Conservation (phyloP, 2,888 invertebrate species). For the Campaea margaritaria region DNA sequence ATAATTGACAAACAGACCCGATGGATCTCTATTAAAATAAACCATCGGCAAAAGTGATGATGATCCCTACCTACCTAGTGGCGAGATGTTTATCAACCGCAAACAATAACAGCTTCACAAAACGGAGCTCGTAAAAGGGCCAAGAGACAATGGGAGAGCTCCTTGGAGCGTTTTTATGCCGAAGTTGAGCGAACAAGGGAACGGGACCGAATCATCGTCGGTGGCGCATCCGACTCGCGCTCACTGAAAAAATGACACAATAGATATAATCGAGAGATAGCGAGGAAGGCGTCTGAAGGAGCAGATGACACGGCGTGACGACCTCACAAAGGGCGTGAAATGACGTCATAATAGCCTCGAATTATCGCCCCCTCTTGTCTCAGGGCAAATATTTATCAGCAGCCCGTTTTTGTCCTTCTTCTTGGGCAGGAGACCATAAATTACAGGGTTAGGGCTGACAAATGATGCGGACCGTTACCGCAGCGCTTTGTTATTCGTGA, state of each 20-base stretch:
- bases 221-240: constrained; percentile 82
- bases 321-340: constrained; percentile 84
- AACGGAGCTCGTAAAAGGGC: constrained; percentile 82
- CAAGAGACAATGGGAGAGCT: constrained; percentile 81
- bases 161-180: constrained; percentile 78
- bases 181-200: constrained; percentile 77
- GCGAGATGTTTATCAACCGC: constrained; percentile 84
- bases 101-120: constrained; percentile 84
- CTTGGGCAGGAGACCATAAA: constrained; percentile 81
- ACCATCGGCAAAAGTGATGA: constrained; percentile 78
- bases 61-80: constrained; percentile 83
- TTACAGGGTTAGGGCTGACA: constrained; percentile 78
- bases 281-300: constrained; percentile 82
- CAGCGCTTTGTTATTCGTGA: constrained; percentile 78
- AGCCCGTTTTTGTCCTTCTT: constrained; percentile 80
- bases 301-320: constrained; percentile 85
- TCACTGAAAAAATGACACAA: constrained; percentile 81
- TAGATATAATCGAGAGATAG: constrained; percentile 84
- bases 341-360: constrained; percentile 85
- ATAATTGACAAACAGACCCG: constrained; percentile 75
- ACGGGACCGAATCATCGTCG: constrained; percentile 82
- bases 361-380: constrained; percentile 85
- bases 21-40: constrained; percentile 72
- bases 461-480: constrained; percentile 82
- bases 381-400: constrained; percentile 84